Evolutionary conservation across 2,888 invertebrate genomes (phyloP).

Genomic region (Netelia virgata): DNA sequence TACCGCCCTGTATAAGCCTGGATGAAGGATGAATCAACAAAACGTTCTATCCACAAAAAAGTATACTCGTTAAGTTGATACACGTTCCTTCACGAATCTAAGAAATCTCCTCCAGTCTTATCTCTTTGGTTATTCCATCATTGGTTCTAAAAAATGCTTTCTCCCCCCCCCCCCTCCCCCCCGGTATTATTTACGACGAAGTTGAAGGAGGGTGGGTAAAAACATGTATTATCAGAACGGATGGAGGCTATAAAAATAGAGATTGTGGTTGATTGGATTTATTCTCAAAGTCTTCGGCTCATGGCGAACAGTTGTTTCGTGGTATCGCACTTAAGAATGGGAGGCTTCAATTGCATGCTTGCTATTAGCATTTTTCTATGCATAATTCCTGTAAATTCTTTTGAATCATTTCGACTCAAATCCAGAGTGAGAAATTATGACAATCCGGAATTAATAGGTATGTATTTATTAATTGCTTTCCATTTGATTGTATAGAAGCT

Average conservation of each 20-base stretch:
- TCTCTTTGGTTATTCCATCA: slow-evolving; percentile 28
- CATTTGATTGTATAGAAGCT: not conserved
- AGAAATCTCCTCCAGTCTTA: slow-evolving; percentile 12
- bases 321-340: slow-evolving; percentile 12
- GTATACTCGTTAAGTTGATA: not conserved
- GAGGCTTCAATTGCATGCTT: not conserved
- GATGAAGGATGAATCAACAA: not conserved
- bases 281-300: not conserved
- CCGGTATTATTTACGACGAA: slow-evolving; percentile 10
- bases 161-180: too few species aligned
- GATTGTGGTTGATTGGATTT: slow-evolving; percentile 43
- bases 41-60: not conserved
- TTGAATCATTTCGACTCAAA: slow-evolving; percentile 56
- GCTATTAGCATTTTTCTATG: slow-evolving; percentile 6
- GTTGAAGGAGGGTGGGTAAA: not conserved
- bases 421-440: slow-evolving; percentile 56
- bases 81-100: not conserved
- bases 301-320: not conserved
- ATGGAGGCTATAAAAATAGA: slow-evolving; percentile 48
- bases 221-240: slow-evolving; percentile 48
- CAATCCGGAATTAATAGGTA: slow-evolving; percentile 69
- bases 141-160: slow-evolving; percentile 22
- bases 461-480: slow-evolving; percentile 21
- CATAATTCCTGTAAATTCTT: not conserved
- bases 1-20: not conserved